Base-by-base conservation (phyloP, 2,113 vertebrate species). In the Pomatorhinus ruficollis region DNA sequence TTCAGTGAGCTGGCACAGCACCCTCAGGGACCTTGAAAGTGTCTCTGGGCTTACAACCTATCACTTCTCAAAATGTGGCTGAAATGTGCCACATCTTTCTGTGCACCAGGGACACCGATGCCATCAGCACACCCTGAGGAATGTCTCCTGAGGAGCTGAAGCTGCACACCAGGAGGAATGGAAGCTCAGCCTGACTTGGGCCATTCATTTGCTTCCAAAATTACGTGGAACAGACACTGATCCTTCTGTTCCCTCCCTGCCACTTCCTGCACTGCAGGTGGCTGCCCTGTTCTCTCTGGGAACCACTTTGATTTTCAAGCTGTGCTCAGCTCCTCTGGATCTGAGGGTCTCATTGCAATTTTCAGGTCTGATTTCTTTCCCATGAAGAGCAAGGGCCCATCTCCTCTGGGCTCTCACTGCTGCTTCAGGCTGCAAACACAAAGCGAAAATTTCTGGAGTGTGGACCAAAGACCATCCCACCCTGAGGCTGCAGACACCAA, bases 311-410 rank as follows among this genome's bases (percentile, higher is more conserved):
- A 53, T 56, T 88, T 77, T 39, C 59, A 86, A 63, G 35, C 47
- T 74, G 40, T 12, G 54, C 59, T 83, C 53, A 80, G 37, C 42
- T 65, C 33, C 60, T 74, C 44, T 30, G 31, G 42, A 76, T 28
- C 49, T 40, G 18, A 23, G 24, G 27, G 37, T n/a, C 60, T 79
- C 45, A 56, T 5, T 81, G 63, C 33, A 54, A 8, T 10, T 13
- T 35, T 47, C 45, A 53, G 4, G 15, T 22, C 23, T 18, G 45
- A 20, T 20, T 77, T 86, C 49, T 35, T 70, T 20, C 30, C 61
- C 0, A 0, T 35, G 27, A 8, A 39, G 35, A 61, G 31, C 9
- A 6, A 20, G 44, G 39, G 33, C 14, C 15, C 57, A 3, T 12
- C 47, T 74, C 66, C 57, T 57, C 66, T 57, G 3, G 4, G 42